Percentiles rank a stretch among this genome's conserved stretches.
phyloP scores from a whole-genome alignment of 2,797 vertebrate genomes.

The Pangasius mekongensis region DNA sequence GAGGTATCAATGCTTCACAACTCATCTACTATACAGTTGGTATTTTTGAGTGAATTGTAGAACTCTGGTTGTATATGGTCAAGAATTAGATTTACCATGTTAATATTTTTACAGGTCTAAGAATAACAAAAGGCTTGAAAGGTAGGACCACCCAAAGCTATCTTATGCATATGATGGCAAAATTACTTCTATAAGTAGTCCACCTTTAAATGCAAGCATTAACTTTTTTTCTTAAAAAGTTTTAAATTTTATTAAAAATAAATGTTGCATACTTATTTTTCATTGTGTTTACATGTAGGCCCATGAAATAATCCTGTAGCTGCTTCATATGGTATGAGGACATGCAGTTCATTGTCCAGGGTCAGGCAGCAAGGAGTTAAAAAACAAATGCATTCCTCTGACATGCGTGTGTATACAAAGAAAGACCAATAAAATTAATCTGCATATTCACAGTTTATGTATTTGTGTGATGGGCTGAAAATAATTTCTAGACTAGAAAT shows the following conservation, averaged over 20 bases:
- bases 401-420: not conserved
- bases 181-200: not conserved
- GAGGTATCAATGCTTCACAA: conserved; percentile 35
- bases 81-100: not conserved
- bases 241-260: not conserved
- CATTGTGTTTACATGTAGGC: not conserved
- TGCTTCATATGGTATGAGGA: not conserved
- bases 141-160: not conserved
- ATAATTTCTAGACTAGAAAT: not conserved
- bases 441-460: not conserved
- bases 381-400: not conserved
- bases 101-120: conserved; percentile 22
- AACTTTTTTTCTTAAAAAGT: not conserved
- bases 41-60: not conserved
- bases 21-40: not conserved
- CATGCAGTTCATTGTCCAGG: not conserved
- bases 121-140: conserved; percentile 16
- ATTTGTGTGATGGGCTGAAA: not conserved
- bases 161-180: not conserved
- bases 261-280: not conserved
- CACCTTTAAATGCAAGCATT: not conserved
- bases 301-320: not conserved
- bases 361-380: not conserved
- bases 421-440: conserved; percentile 18
- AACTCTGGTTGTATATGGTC: not conserved